Conservation (phyloP, 1,140 invertebrate species). For the Drosophila mauritiana region DNA sequence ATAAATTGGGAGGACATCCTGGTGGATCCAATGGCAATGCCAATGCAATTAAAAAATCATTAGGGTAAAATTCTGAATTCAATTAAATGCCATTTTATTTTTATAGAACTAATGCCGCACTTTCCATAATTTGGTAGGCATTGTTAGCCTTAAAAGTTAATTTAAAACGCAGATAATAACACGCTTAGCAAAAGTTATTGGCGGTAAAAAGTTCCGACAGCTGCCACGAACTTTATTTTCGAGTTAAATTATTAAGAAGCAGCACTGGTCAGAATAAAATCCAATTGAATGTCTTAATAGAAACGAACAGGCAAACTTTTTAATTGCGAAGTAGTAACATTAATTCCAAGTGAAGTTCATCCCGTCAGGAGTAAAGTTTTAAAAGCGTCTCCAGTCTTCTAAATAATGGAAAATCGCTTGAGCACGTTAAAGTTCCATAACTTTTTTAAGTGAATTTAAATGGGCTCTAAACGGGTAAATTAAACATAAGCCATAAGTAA, state of each 20-base stretch:
- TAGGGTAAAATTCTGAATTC: too few relatives aligned
- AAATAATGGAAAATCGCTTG: not conserved
- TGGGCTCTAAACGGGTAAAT: too few relatives aligned
- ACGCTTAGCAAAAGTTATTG: slow-evolving; percentile 7
- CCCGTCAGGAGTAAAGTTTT: not conserved
- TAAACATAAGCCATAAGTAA: not conserved
- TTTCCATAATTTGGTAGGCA: not conserved
- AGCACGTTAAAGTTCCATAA: not conserved
- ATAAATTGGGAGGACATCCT: not conserved
- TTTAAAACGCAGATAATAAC: slow-evolving; percentile 1
- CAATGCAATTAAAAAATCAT: too few relatives aligned
- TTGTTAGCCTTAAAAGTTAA: not conserved
- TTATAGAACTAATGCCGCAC: not conserved
- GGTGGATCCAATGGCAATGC: not conserved
- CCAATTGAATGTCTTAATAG: slow-evolving; percentile 3
- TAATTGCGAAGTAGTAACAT: not conserved
- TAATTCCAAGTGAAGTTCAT: not conserved
- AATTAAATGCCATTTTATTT: too few relatives aligned
- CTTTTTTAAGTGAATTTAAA: not conserved
- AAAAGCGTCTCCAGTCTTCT: not conserved
- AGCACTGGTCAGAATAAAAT: not conserved
- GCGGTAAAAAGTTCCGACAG: slow-evolving; percentile 21
- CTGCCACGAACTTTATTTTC: slow-evolving; percentile 15
- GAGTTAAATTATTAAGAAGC: slow-evolving; percentile 3
- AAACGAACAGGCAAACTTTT: not conserved